phyloP scores from a whole-genome alignment of 2,797 vertebrate species.

The Lacerta bilineata region DNA sequence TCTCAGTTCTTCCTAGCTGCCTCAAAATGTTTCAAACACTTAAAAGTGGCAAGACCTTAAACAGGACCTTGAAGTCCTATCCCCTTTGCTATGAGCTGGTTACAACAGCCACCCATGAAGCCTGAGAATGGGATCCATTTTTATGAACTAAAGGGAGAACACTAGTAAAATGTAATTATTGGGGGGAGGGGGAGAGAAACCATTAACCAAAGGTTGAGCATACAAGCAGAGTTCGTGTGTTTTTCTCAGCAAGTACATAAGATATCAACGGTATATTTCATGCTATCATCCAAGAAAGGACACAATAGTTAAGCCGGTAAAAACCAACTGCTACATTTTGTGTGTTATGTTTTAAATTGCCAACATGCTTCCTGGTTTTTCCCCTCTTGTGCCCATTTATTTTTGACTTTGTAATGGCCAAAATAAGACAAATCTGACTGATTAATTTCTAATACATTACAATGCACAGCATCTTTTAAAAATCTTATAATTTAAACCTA shows the following conservation, averaged over 20 bases:
- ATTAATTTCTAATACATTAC: too few relatives aligned
- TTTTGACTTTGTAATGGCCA: neutral
- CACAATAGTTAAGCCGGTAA: neutral
- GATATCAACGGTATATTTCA: neutral
- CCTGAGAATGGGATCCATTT: neutral
- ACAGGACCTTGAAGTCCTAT: neutral
- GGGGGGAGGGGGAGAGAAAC: too few relatives aligned
- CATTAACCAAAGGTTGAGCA: neutral
- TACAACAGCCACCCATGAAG: neutral
- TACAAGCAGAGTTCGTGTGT: neutral
- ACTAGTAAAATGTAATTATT: neutral
- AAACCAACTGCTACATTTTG: neutral
- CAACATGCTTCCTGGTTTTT: neutral
- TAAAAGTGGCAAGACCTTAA: neutral
- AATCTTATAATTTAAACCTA: neutral
- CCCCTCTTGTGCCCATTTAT: neutral
- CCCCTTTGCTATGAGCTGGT: neutral
- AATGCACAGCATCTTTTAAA: neutral
- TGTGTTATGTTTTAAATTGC: neutral
- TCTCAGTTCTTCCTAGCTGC: neutral
- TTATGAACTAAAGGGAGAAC: neutral
- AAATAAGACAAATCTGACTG: too few relatives aligned
- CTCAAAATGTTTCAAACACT: neutral
- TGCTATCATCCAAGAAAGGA: neutral
- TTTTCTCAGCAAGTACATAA: neutral